Percentiles rank a stretch among this genome's conserved stretches.
phyloP scores from a whole-genome alignment of 2,113 vertebrate species.

The Lutjanus erythropterus region DNA sequence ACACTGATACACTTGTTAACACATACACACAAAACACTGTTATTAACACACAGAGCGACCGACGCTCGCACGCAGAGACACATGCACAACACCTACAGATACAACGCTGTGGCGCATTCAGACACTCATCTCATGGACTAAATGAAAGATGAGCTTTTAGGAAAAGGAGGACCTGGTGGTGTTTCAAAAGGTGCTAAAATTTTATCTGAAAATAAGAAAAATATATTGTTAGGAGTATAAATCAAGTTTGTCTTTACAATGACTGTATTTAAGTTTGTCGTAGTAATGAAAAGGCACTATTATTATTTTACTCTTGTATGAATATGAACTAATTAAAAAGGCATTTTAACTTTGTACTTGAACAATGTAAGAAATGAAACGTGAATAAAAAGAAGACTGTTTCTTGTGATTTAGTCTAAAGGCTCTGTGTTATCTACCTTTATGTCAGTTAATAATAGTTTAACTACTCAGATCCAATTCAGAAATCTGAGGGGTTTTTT shows the following conservation, averaged over 20 bases:
- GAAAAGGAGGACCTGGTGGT: slow-evolving; percentile 87
- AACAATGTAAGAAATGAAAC: slow-evolving; percentile 89
- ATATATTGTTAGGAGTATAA: slow-evolving; percentile 91
- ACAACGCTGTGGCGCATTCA: slow-evolving; percentile 85
- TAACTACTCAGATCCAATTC: not conserved
- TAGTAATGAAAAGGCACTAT: slow-evolving; percentile 98
- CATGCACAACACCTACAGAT: slow-evolving; percentile 70
- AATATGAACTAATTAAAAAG: slow-evolving; percentile 94
- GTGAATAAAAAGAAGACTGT: slow-evolving; percentile 88
- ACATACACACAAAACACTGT: slow-evolving; percentile 75
- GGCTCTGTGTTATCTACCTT: slow-evolving; percentile 70
- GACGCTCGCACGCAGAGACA: slow-evolving; percentile 66
- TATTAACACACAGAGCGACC: slow-evolving; percentile 71
- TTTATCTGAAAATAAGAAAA: slow-evolving; percentile 98
- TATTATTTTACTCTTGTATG: slow-evolving; percentile 99
- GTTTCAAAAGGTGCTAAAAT: slow-evolving; percentile 99
- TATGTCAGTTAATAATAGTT: not conserved
- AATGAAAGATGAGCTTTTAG: slow-evolving; percentile 81
- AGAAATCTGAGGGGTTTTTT: not conserved
- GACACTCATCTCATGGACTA: slow-evolving; percentile 86
- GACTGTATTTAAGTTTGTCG: slow-evolving; percentile 99
- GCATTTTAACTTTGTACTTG: slow-evolving; percentile 99
- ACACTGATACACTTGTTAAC: slow-evolving; percentile 75
- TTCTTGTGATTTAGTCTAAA: slow-evolving; percentile 94
- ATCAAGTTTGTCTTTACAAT: slow-evolving; percentile 98